Evolutionary conservation across 92 coral and sea anemone genomes (phyloP).

Genomic region (Micromussa lordhowensis): DNA sequence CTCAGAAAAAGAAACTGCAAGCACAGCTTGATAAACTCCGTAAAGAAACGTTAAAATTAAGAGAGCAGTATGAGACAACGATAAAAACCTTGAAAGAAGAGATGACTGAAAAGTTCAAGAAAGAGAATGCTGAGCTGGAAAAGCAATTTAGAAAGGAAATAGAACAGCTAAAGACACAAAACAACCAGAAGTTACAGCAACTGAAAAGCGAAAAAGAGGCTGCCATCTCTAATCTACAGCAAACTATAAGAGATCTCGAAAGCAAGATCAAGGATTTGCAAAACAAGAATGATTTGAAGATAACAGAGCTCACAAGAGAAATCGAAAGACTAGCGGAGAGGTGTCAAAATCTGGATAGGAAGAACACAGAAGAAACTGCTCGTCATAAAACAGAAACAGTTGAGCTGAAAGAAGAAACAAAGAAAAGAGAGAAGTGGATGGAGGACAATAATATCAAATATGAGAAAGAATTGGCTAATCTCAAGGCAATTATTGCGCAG

Average conservation of each 20-base stretch:
- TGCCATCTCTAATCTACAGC: slow-evolving; percentile 33
- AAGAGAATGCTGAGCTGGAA: slow-evolving; percentile 46
- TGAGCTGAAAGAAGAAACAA: slow-evolving; percentile 25
- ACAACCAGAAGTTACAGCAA: slow-evolving; percentile 30
- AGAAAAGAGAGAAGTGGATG: slow-evolving; percentile 24
- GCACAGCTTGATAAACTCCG: slow-evolving; percentile 51
- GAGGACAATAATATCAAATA: slow-evolving; percentile 25
- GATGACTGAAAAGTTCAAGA: slow-evolving; percentile 15
- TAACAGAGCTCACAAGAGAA: slow-evolving; percentile 36
- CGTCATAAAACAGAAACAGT: slow-evolving; percentile 11
- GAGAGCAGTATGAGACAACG: slow-evolving; percentile 26
- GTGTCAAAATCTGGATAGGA: slow-evolving; percentile 25
- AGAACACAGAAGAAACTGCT: slow-evolving; percentile 9
- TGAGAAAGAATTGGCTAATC: slow-evolving; percentile 1
- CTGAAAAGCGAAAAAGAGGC: slow-evolving; percentile 46
- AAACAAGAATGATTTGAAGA: slow-evolving; percentile 32
- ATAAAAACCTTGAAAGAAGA: slow-evolving; percentile 16
- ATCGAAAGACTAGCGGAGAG: slow-evolving; percentile 30
- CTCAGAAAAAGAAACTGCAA: slow-evolving; percentile 50
- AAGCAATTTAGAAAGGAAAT: slow-evolving; percentile 46
- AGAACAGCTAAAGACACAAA: slow-evolving; percentile 41
- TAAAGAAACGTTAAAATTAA: slow-evolving; percentile 26
- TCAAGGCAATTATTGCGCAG: slow-evolving; percentile 19
- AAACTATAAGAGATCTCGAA: slow-evolving; percentile 43
- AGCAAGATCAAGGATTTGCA: slow-evolving; percentile 39